phyloP scores from a whole-genome alignment of 2,888 invertebrate genomes.

The Agrotis ipsilon region DNA sequence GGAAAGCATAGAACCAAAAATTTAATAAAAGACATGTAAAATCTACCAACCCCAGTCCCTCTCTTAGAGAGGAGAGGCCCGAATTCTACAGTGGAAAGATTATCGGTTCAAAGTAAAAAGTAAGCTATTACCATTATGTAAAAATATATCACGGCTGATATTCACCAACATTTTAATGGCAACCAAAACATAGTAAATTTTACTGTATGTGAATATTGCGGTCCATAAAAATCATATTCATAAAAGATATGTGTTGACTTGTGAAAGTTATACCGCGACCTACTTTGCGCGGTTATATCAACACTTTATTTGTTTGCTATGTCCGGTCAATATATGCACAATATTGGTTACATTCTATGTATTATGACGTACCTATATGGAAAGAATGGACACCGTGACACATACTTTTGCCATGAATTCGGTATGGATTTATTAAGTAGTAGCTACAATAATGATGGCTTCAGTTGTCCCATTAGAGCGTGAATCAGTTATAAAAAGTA shows the following conservation, averaged over 20 bases:
- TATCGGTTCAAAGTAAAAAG: too few relatives aligned
- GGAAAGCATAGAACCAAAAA: too few relatives aligned
- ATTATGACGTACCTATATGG: not conserved
- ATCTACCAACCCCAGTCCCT: too few relatives aligned
- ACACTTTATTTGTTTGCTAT: conserved; percentile 41
- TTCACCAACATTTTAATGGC: not conserved
- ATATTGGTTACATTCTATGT: conserved; percentile 8
- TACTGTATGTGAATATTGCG: conserved; percentile 8
- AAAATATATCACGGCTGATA: too few relatives aligned
- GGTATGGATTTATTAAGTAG: too few relatives aligned
- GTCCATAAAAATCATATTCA: conserved; percentile 13
- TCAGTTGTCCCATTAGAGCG: too few relatives aligned
- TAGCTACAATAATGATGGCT: too few relatives aligned
- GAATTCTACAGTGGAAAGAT: too few relatives aligned
- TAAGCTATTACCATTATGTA: not conserved
- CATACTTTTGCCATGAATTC: not conserved
- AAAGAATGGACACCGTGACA: not conserved
- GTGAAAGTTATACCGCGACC: conserved; percentile 39
- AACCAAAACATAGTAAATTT: not conserved
- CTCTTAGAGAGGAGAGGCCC: too few relatives aligned
- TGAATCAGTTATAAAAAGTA: too few relatives aligned
- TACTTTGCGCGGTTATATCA: conserved; percentile 35
- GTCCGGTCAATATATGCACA: conserved; percentile 21
- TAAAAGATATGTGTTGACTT: conserved; percentile 9
- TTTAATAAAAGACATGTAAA: too few relatives aligned